Evolutionary conservation across 2,888 invertebrate genomes (phyloP).

Genomic region (Protula sp.): DNA sequence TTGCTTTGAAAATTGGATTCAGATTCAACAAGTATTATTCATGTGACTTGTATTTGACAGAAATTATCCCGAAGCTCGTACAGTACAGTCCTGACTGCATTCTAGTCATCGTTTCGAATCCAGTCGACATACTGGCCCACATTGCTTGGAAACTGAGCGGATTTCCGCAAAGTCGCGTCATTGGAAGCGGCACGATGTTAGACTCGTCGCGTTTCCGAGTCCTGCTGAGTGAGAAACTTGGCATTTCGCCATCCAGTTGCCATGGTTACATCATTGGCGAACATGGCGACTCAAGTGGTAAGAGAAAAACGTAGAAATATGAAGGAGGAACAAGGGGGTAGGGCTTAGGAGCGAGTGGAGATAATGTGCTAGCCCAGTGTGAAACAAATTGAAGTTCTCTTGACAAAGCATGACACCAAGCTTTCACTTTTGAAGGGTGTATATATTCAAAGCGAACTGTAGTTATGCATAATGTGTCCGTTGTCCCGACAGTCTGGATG

Average conservation of each 20-base stretch:
- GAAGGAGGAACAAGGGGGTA: too few species aligned
- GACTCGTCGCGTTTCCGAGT: constrained; percentile 89
- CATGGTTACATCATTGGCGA: constrained; percentile 94
- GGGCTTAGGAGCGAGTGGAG: too few species aligned
- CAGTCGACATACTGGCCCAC: constrained; percentile 86
- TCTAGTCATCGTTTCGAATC: constrained; percentile 82
- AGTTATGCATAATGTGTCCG: too few species aligned
- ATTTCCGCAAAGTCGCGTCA: constrained; percentile 76
- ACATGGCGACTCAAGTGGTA: constrained; percentile 84
- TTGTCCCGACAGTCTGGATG: too few species aligned
- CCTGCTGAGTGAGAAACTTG: constrained; percentile 74
- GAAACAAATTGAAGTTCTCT: too few species aligned
- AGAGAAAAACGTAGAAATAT: too few species aligned
- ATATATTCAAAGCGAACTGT: too few species aligned
- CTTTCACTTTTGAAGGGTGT: too few species aligned
- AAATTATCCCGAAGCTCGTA: constrained; percentile 75
- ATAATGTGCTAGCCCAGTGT: too few species aligned
- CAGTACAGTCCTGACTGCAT: constrained; percentile 81
- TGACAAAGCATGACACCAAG: too few species aligned
- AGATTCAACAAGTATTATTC: too few species aligned
- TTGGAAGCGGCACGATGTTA: constrained; percentile 89
- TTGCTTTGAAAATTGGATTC: too few species aligned
- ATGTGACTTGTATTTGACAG: constrained; percentile 32
- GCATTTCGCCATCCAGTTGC: constrained; percentile 75
- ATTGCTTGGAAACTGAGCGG: constrained; percentile 93